Percentiles rank a stretch among this genome's conserved stretches.
Conservation (phyloP, 2,888 invertebrate genomes). For the Nycteola revayana region DNA sequence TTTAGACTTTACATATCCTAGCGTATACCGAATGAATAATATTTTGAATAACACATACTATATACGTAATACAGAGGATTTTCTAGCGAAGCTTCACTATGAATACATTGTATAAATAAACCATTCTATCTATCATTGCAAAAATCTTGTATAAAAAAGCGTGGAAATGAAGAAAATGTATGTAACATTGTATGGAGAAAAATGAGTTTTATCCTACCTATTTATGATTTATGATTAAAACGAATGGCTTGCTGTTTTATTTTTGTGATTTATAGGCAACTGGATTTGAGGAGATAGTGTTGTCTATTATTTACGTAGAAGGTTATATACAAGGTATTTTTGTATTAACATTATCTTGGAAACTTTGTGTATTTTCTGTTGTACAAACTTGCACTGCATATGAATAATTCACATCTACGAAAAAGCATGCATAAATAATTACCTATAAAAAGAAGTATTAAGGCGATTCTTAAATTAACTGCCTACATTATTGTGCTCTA, state of each 20-base stretch:
- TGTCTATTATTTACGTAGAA: no score
- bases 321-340: no score
- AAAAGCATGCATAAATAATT: no score
- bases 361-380: not conserved
- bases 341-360: no score
- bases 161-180: conserved; percentile 60
- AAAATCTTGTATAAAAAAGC: conserved; percentile 63
- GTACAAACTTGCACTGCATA: no score
- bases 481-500: no score
- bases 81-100: conserved; percentile 48
- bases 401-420: no score
- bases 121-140: conserved; percentile 63
- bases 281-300: no score
- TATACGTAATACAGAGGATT: conserved; percentile 34
- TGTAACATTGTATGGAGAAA: conserved; percentile 46
- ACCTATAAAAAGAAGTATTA: no score
- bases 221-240: conserved; percentile 64
- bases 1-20: no score
- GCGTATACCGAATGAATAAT: conserved; percentile 2
- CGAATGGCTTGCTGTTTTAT: conserved; percentile 54
- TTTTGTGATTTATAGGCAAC: conserved; percentile 44
- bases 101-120: conserved; percentile 75
- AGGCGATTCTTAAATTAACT: no score
- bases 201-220: conserved; percentile 51
- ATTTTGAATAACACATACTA: conserved; percentile 39